Conservation (phyloP, 2,113 vertebrate species). For the Upupa epops region DNA sequence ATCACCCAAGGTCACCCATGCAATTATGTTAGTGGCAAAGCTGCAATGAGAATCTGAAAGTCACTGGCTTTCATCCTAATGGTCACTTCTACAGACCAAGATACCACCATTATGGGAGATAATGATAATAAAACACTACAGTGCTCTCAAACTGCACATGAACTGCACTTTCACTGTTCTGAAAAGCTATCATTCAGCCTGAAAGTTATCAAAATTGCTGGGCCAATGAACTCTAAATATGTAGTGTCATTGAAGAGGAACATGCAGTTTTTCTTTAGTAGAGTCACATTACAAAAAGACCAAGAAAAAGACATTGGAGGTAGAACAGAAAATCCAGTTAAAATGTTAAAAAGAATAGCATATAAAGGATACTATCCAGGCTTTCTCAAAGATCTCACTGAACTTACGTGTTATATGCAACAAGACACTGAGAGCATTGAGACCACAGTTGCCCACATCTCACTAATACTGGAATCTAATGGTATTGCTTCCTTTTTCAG, state of each 20-base stretch:
- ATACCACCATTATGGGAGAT: not conserved
- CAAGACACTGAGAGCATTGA: not conserved
- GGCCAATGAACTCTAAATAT: constrained; percentile 37
- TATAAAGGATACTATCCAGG: not conserved
- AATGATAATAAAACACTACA: constrained; percentile 22
- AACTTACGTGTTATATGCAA: not conserved
- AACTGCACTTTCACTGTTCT: constrained; percentile 38
- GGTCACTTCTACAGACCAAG: constrained; percentile 30
- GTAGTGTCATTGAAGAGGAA: not conserved
- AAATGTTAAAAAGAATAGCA: not conserved
- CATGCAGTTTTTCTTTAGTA: not conserved
- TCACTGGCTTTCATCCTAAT: constrained; percentile 38
- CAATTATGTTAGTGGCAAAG: constrained; percentile 23
- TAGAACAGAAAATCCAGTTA: not conserved
- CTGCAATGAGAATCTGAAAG: constrained; percentile 11
- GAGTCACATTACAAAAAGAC: not conserved
- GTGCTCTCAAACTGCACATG: constrained; percentile 16
- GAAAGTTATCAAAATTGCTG: constrained; percentile 55
- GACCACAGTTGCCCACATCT: not conserved
- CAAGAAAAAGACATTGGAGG: not conserved
- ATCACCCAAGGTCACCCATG: constrained; percentile 9
- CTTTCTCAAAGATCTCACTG: not conserved
- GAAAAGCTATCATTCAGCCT: constrained; percentile 41
- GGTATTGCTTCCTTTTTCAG: not conserved
- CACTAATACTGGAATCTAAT: not conserved